phyloP scores from a whole-genome alignment of 2,113 vertebrate species.

The Terrapene triunguis region DNA sequence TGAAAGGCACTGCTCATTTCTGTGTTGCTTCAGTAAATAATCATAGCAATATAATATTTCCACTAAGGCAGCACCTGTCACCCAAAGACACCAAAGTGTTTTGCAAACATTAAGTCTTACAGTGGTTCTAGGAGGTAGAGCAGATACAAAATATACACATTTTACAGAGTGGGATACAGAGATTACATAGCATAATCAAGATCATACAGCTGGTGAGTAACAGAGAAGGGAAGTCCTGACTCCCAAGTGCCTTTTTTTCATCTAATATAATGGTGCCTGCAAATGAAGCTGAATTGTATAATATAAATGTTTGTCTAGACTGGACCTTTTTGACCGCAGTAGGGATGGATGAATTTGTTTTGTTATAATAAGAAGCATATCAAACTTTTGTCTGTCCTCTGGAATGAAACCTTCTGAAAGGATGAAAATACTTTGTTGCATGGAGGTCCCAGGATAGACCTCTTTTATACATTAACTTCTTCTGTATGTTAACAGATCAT shows the following conservation, averaged over 20 bases:
- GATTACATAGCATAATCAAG: not conserved
- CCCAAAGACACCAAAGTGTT: not conserved
- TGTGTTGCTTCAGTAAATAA: not conserved
- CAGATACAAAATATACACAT: not conserved
- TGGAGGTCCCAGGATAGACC: not conserved
- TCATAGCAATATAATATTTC: not conserved
- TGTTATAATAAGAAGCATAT: not conserved
- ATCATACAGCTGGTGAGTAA: not conserved
- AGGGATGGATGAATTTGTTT: not conserved
- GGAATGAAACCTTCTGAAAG: not conserved
- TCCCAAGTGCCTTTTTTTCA: not conserved
- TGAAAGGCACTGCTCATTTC: not conserved
- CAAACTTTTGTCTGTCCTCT: not conserved
- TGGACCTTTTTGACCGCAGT: not conserved
- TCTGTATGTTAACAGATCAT: not conserved
- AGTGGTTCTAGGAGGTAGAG: not conserved
- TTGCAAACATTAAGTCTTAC: not conserved
- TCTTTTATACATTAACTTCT: not conserved
- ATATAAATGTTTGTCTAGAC: not conserved
- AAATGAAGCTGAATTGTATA: not conserved
- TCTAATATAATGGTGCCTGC: not conserved
- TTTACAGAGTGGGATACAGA: not conserved
- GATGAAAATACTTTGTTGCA: not conserved
- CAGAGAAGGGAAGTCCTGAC: not conserved
- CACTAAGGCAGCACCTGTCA: not conserved